Evolutionary conservation across 1,140 invertebrate genomes (phyloP).

Genomic region (Drosophila virilis): DNA sequence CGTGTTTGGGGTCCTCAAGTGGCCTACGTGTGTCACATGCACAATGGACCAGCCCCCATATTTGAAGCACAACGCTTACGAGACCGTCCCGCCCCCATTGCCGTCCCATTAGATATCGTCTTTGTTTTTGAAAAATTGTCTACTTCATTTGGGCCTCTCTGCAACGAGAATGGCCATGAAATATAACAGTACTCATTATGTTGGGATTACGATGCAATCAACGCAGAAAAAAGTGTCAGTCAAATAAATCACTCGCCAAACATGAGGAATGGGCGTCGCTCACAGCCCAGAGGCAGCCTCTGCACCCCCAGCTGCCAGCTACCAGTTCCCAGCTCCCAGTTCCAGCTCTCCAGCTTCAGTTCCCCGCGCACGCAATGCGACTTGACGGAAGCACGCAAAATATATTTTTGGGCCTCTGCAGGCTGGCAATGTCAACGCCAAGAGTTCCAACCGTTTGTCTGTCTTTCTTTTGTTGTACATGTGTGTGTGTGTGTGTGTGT

Average conservation of each 20-base stretch:
- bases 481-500: slow-evolving; percentile 10
- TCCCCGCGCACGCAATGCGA: slow-evolving; percentile 27
- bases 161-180: slow-evolving; percentile 78
- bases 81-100: not conserved
- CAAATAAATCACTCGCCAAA: slow-evolving; percentile 82
- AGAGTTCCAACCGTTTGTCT: slow-evolving; percentile 39
- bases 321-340: not conserved
- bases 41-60: slow-evolving; percentile 46
- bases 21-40: slow-evolving; percentile 81
- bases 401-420: slow-evolving; percentile 62
- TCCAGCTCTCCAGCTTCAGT: not conserved
- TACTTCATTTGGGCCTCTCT: slow-evolving; percentile 74
- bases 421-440: slow-evolving; percentile 74
- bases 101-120: slow-evolving; percentile 42
- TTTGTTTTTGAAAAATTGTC: slow-evolving; percentile 83
- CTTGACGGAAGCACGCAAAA: slow-evolving; percentile 47
- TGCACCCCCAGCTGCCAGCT: not conserved
- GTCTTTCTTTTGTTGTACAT: slow-evolving; percentile 2
- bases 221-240: slow-evolving; percentile 83
- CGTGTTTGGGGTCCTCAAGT: slow-evolving; percentile 52
- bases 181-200: slow-evolving; percentile 84
- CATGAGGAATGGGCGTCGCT: slow-evolving; percentile 59
- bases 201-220: slow-evolving; percentile 84
- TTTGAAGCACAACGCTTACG: no score
- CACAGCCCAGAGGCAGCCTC: not conserved